These are phyloP conservation scores for Syngnathus scovelli DNA, from an alignment of 2,113 vertebrate species.

Conservation along the genomic window DNA sequence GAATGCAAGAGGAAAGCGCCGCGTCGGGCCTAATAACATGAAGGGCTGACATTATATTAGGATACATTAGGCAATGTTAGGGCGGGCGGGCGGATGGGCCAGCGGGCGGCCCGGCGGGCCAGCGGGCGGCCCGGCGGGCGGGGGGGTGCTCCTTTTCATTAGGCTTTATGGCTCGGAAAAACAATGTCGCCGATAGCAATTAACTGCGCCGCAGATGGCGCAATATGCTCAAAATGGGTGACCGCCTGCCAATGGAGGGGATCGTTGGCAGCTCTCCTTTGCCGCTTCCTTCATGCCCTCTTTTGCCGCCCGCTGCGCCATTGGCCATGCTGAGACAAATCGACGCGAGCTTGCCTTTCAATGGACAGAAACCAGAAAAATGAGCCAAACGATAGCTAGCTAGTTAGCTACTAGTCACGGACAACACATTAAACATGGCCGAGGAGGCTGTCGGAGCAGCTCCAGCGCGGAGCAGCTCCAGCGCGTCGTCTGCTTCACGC, in stretches of 20 bases:
- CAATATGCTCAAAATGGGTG: slow-evolving; percentile 28
- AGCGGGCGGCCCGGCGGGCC: too few relatives aligned
- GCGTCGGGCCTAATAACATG: slow-evolving; percentile 36
- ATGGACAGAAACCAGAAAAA: too few relatives aligned
- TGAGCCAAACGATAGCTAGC: too few relatives aligned
- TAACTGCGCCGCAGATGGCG: slow-evolving; percentile 68
- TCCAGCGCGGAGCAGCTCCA: too few relatives aligned
- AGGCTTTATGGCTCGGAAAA: slow-evolving; percentile 67
- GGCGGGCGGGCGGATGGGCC: slow-evolving; percentile 5
- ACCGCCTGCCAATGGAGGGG: background rate
- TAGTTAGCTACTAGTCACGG: too few relatives aligned
- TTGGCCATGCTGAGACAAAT: slow-evolving; percentile 39
- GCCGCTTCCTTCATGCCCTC: background rate
- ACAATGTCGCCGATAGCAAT: slow-evolving; percentile 66
- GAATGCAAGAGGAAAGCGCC: background rate
- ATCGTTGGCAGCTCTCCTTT: background rate
- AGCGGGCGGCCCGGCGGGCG: background rate
- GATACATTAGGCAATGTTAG: slow-evolving; percentile 33
- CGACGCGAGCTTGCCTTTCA: slow-evolving; percentile 9
- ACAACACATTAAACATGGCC: too few relatives aligned
- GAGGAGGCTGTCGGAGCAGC: too few relatives aligned
- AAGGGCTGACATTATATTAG: slow-evolving; percentile 10
- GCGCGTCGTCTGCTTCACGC: too few relatives aligned
- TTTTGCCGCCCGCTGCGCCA: slow-evolving; percentile 2
- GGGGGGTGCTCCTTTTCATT: slow-evolving; percentile 64